phyloP scores from a whole-genome alignment of 2,797 vertebrate genomes.

The Otolemur crassicaudatus region DNA sequence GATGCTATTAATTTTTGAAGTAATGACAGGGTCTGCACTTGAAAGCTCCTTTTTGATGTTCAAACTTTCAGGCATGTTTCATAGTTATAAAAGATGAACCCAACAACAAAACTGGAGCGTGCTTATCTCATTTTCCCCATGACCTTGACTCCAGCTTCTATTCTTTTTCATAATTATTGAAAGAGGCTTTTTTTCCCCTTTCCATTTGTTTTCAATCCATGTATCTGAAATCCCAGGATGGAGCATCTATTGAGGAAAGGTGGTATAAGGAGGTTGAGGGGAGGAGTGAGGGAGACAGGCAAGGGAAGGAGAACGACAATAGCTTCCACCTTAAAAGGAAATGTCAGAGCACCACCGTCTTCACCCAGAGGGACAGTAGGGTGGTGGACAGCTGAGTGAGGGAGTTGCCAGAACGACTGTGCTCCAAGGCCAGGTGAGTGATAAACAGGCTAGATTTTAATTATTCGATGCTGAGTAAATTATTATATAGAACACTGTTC shows the following conservation, averaged over 20 bases:
- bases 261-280: neutral
- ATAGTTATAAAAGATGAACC: fast-evolving
- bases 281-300: neutral
- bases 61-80: fast-evolving
- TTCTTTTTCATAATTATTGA: neutral
- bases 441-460: neutral
- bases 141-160: neutral
- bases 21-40: neutral
- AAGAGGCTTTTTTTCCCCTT: neutral
- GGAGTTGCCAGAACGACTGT: fast-evolving
- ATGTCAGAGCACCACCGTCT: fast-evolving
- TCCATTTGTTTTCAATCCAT: neutral
- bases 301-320: neutral
- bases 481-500: neutral
- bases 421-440: fast-evolving
- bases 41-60: neutral
- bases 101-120: neutral
- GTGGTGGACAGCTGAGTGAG: fast-evolving
- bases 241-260: neutral
- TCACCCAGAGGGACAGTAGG: fast-evolving
- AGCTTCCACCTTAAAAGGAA: neutral
- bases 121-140: neutral
- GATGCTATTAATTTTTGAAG: neutral
- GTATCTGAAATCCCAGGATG: neutral
- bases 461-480: neutral